Base-by-base conservation (phyloP, 2,113 vertebrate species). In the Paramisgurnus dabryanus region DNA sequence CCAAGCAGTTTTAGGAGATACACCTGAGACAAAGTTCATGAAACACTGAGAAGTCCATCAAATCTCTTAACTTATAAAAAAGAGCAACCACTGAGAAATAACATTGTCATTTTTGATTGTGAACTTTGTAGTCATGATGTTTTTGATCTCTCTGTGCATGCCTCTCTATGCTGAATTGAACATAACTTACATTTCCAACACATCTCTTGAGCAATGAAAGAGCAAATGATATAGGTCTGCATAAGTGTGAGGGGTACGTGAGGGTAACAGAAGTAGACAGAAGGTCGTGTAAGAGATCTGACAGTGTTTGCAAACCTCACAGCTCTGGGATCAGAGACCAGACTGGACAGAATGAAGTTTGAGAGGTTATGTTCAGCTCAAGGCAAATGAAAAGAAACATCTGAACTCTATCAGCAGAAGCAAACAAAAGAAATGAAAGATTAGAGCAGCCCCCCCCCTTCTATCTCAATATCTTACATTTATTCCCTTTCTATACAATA, bases 351-450 rank as follows among this genome's bases (percentile, higher is more conserved):
- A 80, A 85, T 78, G 61, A 85, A 76, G 55, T 69, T 9, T 40
- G 3, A 58, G 58, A 73, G 67, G 77, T 71, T 76, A 80, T 76
- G 40, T 58, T 61, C 75, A 57, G 67, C 63, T 50, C 70, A 78
- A 69, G 63, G 76, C 66, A 80, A 79, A 69, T 78, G 57, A 55
- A 68, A 72, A 75, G 79, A 67, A 70, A 68, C 68, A 72, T 77
- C 67, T 82, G 74, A 69, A 64, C 74, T 69, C 73, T 34, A 55
- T 63, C 79, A 55, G 71, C 71, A 43, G 71, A 60, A 53, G 50
- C 63, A 67, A 75, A 81, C 63, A 68, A 81, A 67, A 27, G 64
- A 61, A 67, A 67, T 67, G 18, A 81, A 75, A 41, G 79, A 75
- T 81, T 81, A 75, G 53, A 67, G 50, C 50, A 74, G 79, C 58